A percentile compares a stretch with the other conserved stretches of the same genome.
Conservation (phyloP, 1,140 invertebrate genomes). For the Drosophila nigromelanica region DNA sequence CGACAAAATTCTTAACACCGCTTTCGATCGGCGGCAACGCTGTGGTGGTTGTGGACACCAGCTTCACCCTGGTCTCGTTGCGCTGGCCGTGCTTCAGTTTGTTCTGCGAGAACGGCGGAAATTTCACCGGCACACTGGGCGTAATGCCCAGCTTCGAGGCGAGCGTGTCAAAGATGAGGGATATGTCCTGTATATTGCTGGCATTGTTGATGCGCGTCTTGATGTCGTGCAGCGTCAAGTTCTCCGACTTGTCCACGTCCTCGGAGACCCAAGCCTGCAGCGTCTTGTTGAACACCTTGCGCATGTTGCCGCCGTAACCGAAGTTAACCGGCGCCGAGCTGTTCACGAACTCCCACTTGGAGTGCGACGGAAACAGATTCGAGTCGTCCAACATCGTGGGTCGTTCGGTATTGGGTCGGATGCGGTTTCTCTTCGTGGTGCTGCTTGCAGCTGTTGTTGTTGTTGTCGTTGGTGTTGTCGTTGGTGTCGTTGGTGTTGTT, state of each 20-base stretch:
- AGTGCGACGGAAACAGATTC: slow-evolving; percentile 78
- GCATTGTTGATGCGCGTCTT: slow-evolving; percentile 82
- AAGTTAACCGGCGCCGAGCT: slow-evolving; percentile 61
- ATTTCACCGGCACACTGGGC: slow-evolving; percentile 68
- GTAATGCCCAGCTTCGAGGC: slow-evolving; percentile 83
- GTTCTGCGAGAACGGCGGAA: slow-evolving; percentile 78
- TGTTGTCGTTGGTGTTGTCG: slow-evolving; percentile 23
- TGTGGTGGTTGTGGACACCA: slow-evolving; percentile 39
- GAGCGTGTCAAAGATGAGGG: slow-evolving; percentile 81
- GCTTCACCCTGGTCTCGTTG: slow-evolving; percentile 52
- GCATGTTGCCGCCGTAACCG: slow-evolving; percentile 67
- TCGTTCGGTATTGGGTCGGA: slow-evolving; percentile 56
- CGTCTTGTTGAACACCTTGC: slow-evolving; percentile 80
- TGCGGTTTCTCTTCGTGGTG: slow-evolving; percentile 51
- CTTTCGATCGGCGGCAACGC: slow-evolving; percentile 20
- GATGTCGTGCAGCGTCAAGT: slow-evolving; percentile 69
- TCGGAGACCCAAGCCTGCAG: slow-evolving; percentile 82
- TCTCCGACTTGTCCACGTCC: slow-evolving; percentile 75
- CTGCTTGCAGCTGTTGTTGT: slow-evolving; percentile 21
- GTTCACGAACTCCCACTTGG: slow-evolving; percentile 82
- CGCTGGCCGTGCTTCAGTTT: slow-evolving; percentile 71
- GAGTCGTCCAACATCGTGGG: slow-evolving; percentile 78
- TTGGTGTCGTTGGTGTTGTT: slow-evolving; percentile 28
- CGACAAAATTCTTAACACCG: slow-evolving; percentile 47
- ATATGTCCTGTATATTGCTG: slow-evolving; percentile 82